A percentile compares a stretch with the other conserved stretches of the same genome.
Conservation (phyloP, 2,888 invertebrate genomes). For the Clistopyga incitator region DNA sequence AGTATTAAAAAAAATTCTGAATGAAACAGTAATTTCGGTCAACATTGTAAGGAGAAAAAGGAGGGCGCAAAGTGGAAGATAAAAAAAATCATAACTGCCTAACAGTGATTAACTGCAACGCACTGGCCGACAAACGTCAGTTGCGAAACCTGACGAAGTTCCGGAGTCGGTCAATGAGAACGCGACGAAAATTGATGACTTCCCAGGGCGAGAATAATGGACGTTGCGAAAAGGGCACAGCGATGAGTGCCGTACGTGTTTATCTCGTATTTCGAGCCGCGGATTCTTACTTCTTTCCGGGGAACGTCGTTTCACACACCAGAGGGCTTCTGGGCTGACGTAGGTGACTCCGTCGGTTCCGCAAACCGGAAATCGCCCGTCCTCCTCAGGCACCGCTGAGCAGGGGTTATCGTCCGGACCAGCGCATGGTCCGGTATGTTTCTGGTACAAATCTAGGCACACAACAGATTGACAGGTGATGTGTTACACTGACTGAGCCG, state of each 20-base stretch:
- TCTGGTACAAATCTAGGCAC: slow-evolving; percentile 71
- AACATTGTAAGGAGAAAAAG: background rate
- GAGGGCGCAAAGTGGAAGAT: background rate
- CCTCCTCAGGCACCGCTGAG: slow-evolving; percentile 63
- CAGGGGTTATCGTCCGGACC: slow-evolving; percentile 74
- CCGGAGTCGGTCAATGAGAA: slow-evolving; percentile 3
- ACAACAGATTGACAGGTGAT: background rate
- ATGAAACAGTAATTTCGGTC: too few relatives aligned
- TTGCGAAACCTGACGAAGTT: slow-evolving; percentile 10
- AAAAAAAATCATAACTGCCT: background rate
- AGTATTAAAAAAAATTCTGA: too few relatives aligned
- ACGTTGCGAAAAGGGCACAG: slow-evolving; percentile 45
- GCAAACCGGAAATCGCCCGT: slow-evolving; percentile 74
- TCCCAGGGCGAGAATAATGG: slow-evolving; percentile 35
- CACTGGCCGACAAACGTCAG: background rate
- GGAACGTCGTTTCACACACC: slow-evolving; percentile 74
- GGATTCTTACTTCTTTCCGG: slow-evolving; percentile 57
- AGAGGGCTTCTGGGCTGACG: slow-evolving; percentile 75
- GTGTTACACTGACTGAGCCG: too few relatives aligned
- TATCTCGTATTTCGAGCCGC: background rate
- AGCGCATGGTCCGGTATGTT: slow-evolving; percentile 71
- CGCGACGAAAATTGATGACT: slow-evolving; percentile 19
- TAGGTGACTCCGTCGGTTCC: slow-evolving; percentile 75
- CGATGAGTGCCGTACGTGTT: background rate
- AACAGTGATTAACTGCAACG: background rate